Evolutionary conservation across 2,113 vertebrate species (phyloP).

Genomic region (Alethe castanea): DNA sequence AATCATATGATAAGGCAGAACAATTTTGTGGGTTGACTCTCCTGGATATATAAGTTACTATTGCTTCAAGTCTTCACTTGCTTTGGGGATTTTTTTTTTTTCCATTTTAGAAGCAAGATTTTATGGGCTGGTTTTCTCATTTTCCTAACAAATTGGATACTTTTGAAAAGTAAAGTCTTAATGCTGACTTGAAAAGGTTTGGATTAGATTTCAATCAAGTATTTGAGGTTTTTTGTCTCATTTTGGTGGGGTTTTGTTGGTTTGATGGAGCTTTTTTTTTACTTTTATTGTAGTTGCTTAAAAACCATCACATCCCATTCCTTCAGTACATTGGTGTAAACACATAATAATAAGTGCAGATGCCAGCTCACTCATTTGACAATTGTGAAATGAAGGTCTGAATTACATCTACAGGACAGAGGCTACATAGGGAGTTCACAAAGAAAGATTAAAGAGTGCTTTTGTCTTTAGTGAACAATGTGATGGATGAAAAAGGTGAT

Average conservation of each 20-base stretch:
- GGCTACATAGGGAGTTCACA: neutral
- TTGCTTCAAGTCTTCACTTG: neutral
- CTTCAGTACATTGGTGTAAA: neutral
- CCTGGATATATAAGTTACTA: neutral
- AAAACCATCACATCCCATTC: neutral
- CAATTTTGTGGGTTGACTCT: neutral
- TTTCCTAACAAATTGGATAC: neutral
- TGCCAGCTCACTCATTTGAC: neutral
- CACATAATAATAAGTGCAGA: neutral
- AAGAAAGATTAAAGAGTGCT: neutral
- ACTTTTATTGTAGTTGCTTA: neutral
- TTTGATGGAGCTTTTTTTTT: neutral
- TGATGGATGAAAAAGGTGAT: neutral
- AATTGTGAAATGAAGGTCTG: neutral
- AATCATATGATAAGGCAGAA: neutral
- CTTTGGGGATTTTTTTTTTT: neutral
- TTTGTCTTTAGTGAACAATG: neutral
- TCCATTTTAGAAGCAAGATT: neutral
- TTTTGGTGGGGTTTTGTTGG: neutral
- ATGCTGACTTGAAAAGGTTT: neutral
- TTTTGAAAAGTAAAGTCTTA: neutral
- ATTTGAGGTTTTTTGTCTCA: neutral
- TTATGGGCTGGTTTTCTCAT: neutral
- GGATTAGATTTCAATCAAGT: neutral
- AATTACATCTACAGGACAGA: neutral